These are phyloP conservation scores for Globicephala melas DNA, from an alignment of 2,113 vertebrate genomes.

Conservation along the genomic window DNA sequence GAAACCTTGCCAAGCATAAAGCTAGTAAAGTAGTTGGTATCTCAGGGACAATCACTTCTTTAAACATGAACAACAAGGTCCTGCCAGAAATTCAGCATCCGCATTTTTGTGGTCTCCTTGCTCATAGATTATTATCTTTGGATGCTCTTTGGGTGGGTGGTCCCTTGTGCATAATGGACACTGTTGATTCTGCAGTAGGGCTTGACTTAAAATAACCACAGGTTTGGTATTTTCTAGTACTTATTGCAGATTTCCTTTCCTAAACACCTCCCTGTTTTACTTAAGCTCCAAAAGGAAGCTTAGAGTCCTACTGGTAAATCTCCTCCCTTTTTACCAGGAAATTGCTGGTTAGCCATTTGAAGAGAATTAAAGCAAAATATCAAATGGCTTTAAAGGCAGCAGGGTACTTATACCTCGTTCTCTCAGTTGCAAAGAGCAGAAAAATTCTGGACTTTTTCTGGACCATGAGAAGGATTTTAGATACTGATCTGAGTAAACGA, in stretches of 20 bases:
- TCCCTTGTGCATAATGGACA: background rate
- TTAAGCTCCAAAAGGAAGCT: constrained; percentile 40
- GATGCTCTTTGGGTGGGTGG: background rate
- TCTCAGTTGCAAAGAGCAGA: background rate
- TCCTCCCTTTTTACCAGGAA: background rate
- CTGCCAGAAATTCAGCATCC: constrained; percentile 44
- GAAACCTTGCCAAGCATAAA: constrained; percentile 24
- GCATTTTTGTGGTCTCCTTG: constrained; percentile 47
- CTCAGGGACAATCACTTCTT: constrained; percentile 56
- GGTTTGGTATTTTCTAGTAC: constrained; percentile 18
- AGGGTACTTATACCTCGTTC: background rate
- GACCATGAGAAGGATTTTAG: background rate
- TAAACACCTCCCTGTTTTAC: constrained; percentile 18
- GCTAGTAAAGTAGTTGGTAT: constrained; percentile 15
- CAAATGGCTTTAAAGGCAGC: background rate
- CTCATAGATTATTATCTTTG: constrained; percentile 55
- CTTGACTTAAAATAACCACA: constrained; percentile 22
- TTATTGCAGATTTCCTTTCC: constrained; percentile 11
- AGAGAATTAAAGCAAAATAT: constrained; percentile 12
- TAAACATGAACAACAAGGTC: constrained; percentile 21
- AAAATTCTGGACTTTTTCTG: background rate
- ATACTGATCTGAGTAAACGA: background rate
- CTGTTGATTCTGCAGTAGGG: background rate
- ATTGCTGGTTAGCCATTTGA: background rate
- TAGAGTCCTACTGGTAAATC: background rate